Percentiles rank a stretch among this genome's conserved stretches.
phyloP scores from a whole-genome alignment of 2,797 vertebrate species.

The Gymnodraco acuticeps region DNA sequence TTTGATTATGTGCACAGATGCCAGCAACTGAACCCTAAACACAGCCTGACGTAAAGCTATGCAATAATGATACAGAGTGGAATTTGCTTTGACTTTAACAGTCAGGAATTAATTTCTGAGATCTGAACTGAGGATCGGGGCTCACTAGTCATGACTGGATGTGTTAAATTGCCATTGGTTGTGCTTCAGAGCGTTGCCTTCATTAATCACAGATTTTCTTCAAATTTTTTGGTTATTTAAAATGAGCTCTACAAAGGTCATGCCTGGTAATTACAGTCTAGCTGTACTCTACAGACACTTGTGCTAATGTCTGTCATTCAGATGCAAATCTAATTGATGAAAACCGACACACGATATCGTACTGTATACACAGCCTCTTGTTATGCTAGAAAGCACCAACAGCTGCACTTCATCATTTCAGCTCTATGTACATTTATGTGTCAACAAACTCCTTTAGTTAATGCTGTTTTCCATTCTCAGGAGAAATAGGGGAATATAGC shows the following conservation, averaged over 20 bases:
- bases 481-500: constrained; percentile 69
- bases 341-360: neutral
- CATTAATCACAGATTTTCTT: constrained; percentile 52
- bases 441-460: constrained; percentile 45
- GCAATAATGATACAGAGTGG: constrained; percentile 55
- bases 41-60: constrained; percentile 56
- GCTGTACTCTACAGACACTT: constrained; percentile 14
- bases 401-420: constrained; percentile 11
- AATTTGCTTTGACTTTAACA: constrained; percentile 60
- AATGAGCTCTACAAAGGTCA: constrained; percentile 46
- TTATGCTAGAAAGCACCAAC: constrained; percentile 2
- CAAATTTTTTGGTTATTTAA: constrained; percentile 46
- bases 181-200: constrained; percentile 31
- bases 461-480: constrained; percentile 30
- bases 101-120: constrained; percentile 54
- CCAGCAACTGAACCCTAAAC: constrained; percentile 44
- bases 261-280: constrained; percentile 41
- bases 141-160: constrained; percentile 11
- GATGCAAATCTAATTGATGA: neutral
- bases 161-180: constrained; percentile 47
- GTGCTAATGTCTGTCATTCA: constrained; percentile 26
- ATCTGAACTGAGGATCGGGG: constrained; percentile 37
- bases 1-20: constrained; percentile 43
- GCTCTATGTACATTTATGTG: constrained; percentile 24
- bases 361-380: constrained; percentile 1